A percentile compares a stretch with the other conserved stretches of the same genome.
These are phyloP conservation scores for Tinamus major DNA, from an alignment of 2,797 vertebrate species.

Conservation along the genomic window DNA sequence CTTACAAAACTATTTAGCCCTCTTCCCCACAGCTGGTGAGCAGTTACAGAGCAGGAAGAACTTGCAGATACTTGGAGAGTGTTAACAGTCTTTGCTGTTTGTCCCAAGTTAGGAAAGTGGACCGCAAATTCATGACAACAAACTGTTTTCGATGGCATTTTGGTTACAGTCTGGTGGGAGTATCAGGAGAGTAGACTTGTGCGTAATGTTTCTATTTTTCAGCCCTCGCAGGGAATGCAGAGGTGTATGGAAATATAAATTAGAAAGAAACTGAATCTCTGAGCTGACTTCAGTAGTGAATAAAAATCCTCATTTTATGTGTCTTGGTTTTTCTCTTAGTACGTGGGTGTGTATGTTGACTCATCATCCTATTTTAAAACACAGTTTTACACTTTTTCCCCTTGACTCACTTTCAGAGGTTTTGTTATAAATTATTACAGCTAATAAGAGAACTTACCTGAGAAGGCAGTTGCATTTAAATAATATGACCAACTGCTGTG, in stretches of 20 bases:
- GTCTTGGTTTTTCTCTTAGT: slow-evolving; percentile 38
- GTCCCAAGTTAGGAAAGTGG: not conserved
- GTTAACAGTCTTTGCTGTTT: not conserved
- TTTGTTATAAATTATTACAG: slow-evolving; percentile 6
- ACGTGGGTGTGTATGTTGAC: slow-evolving; percentile 3
- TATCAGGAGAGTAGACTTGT: not conserved
- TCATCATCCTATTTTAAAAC: slow-evolving; percentile 50
- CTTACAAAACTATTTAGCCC: not conserved
- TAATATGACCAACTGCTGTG: not conserved
- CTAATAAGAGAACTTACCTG: not conserved
- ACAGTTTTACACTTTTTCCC: not conserved
- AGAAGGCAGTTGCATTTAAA: not conserved
- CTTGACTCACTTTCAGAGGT: slow-evolving; percentile 21
- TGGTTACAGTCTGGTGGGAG: not conserved
- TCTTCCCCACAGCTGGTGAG: not conserved
- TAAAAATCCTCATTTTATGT: slow-evolving; percentile 10
- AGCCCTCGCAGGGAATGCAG: not conserved
- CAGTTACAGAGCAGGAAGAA: not conserved
- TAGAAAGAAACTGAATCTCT: slow-evolving; percentile 12
- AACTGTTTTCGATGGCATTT: not conserved
- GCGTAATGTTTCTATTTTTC: slow-evolving; percentile 1
- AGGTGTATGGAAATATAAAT: slow-evolving; percentile 9
- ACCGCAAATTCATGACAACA: slow-evolving; percentile 4
- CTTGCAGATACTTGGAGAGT: not conserved
- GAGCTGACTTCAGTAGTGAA: not conserved